A percentile compares a stretch with the other conserved stretches of the same genome.
phyloP scores from a whole-genome alignment of 2,888 invertebrate species.

The Parnassius smintheus region DNA sequence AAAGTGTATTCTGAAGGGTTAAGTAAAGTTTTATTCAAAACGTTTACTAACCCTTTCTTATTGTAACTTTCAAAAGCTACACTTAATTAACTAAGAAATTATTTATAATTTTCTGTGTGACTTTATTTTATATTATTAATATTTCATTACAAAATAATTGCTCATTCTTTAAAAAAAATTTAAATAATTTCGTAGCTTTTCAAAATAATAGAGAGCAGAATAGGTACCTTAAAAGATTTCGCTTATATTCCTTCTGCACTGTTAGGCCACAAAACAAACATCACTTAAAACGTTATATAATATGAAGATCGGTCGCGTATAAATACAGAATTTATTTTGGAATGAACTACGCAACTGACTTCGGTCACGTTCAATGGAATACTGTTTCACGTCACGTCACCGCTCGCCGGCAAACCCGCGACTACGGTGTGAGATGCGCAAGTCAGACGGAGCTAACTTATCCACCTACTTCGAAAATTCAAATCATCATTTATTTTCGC shows the following conservation, averaged over 20 bases:
- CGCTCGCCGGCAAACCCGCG: slow-evolving; percentile 47
- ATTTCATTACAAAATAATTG: no score
- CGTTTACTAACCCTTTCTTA: slow-evolving; percentile 23
- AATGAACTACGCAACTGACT: slow-evolving; percentile 45
- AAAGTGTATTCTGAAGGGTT: neutral
- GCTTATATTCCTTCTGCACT: slow-evolving; percentile 22
- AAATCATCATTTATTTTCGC: slow-evolving; percentile 63
- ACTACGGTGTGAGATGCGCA: slow-evolving; percentile 75
- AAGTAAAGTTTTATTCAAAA: slow-evolving; percentile 29
- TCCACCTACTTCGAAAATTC: slow-evolving; percentile 39
- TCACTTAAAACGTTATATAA: slow-evolving; percentile 70
- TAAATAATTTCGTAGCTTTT: no score
- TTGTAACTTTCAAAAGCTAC: slow-evolving; percentile 20
- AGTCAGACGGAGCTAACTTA: slow-evolving; percentile 63
- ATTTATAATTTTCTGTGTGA: no score
- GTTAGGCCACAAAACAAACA: slow-evolving; percentile 64
- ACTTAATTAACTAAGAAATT: slow-evolving; percentile 32
- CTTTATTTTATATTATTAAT: no score
- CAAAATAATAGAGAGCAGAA: neutral
- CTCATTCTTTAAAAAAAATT: no score
- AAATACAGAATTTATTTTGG: slow-evolving; percentile 44
- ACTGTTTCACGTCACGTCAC: slow-evolving; percentile 65
- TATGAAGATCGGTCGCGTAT: slow-evolving; percentile 52
- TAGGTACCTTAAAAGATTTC: slow-evolving; percentile 28
- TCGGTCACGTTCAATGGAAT: slow-evolving; percentile 43